Evolutionary conservation across 2,888 invertebrate genomes (phyloP).

Genomic region (Eristalinus sepulchralis): DNA sequence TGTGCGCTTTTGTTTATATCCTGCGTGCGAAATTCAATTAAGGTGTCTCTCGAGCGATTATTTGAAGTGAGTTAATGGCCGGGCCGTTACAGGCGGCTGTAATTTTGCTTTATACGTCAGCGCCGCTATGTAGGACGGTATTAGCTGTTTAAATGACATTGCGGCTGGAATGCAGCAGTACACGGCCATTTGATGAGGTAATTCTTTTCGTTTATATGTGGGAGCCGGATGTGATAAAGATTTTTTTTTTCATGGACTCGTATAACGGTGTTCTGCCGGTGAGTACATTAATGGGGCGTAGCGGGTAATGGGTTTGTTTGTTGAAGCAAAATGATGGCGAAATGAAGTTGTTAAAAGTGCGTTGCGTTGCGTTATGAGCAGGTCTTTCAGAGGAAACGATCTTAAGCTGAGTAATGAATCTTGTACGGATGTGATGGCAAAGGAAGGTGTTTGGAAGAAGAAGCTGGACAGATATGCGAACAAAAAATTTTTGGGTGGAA

Average conservation of each 20-base stretch:
- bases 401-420: not conserved
- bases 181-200: constrained; percentile 26
- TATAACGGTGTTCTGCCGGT: not conserved
- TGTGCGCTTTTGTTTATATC: constrained; percentile 21
- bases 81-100: constrained; percentile 21
- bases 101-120: constrained; percentile 31
- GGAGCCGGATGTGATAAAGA: not conserved
- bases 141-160: constrained; percentile 1
- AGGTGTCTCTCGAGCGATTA: constrained; percentile 47
- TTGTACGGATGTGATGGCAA: too few species aligned
- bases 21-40: constrained; percentile 56
- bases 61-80: constrained; percentile 42
- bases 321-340: not conserved
- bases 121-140: not conserved
- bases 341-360: not conserved
- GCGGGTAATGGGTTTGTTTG: not conserved
- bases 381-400: not conserved
- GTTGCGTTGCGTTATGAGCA: not conserved
- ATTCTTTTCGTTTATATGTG: not conserved
- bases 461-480: too few species aligned
- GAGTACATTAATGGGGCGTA: not conserved
- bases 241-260: not conserved
- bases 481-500: too few species aligned
- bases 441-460: too few species aligned
- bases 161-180: constrained; percentile 10